Percentiles rank a stretch among this genome's conserved stretches.
phyloP scores from a whole-genome alignment of 2,888 invertebrate genomes.

The Trachelus tabidus region DNA sequence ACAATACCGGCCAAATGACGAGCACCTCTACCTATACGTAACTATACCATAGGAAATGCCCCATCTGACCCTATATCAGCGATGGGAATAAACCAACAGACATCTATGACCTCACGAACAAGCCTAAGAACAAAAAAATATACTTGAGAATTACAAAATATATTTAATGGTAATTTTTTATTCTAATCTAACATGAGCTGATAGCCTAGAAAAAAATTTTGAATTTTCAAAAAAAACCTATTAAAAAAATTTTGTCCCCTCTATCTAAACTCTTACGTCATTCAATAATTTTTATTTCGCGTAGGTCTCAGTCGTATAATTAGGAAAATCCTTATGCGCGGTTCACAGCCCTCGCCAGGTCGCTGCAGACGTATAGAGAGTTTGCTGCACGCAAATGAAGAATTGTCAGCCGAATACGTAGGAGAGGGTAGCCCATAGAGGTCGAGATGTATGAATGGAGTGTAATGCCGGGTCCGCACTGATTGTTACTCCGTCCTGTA shows the following conservation, averaged over 20 bases:
- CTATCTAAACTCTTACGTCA: too few species aligned
- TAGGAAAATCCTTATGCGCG: not conserved
- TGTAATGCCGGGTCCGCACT: constrained; percentile 64
- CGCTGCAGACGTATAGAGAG: constrained; percentile 37
- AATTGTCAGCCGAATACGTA: constrained; percentile 63
- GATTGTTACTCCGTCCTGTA: constrained; percentile 58
- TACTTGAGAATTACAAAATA: too few species aligned
- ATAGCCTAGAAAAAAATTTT: not conserved
- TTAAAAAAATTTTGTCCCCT: too few species aligned
- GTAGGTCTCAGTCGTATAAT: too few species aligned
- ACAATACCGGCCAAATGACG: constrained; percentile 62
- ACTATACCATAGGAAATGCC: constrained; percentile 49
- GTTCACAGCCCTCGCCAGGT: constrained; percentile 45
- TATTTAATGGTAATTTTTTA: too few species aligned
- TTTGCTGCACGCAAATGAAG: constrained; percentile 65
- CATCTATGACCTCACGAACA: too few species aligned
- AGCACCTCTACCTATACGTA: constrained; percentile 30
- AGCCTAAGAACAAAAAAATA: too few species aligned
- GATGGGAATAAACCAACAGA: constrained; percentile 44
- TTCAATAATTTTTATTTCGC: too few species aligned
- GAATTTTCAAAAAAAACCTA: fast-evolving
- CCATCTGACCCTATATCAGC: constrained; percentile 49
- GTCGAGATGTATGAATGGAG: constrained; percentile 59
- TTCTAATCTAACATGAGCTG: not conserved
- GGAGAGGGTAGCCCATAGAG: constrained; percentile 34